A percentile compares a stretch with the other conserved stretches of the same genome.
phyloP scores from a whole-genome alignment of 2,888 invertebrate species.

The Nephrotoma flavescens region DNA sequence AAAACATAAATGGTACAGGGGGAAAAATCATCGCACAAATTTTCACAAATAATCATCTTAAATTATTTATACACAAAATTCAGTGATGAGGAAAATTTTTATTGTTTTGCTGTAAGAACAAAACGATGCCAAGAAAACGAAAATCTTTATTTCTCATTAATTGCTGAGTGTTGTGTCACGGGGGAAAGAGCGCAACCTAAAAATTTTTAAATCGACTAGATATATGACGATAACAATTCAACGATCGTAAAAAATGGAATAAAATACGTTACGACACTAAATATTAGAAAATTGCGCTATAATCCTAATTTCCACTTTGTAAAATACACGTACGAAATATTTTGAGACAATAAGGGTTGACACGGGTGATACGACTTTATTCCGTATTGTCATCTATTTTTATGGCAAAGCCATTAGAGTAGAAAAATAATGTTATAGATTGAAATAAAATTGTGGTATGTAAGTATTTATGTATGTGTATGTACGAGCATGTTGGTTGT shows the following conservation, averaged over 20 bases:
- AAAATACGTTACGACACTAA: not conserved
- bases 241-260: not conserved
- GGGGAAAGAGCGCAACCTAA: not conserved
- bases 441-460: not conserved
- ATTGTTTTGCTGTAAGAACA: not conserved
- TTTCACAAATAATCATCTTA: not conserved
- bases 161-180: not conserved
- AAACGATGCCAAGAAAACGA: not conserved
- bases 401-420: not conserved
- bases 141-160: not conserved
- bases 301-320: not conserved
- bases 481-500: not conserved
- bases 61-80: not conserved
- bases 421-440: not conserved
- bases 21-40: not conserved
- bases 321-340: not conserved
- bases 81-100: not conserved
- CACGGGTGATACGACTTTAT: not conserved
- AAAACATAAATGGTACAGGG: not conserved
- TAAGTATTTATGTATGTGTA: not conserved
- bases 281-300: not conserved
- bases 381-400: not conserved
- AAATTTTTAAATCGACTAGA: not conserved
- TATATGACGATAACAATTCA: not conserved
- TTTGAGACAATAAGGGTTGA: not conserved